Conservation (phyloP, 2,888 invertebrate species). For the Netelia melanura region DNA sequence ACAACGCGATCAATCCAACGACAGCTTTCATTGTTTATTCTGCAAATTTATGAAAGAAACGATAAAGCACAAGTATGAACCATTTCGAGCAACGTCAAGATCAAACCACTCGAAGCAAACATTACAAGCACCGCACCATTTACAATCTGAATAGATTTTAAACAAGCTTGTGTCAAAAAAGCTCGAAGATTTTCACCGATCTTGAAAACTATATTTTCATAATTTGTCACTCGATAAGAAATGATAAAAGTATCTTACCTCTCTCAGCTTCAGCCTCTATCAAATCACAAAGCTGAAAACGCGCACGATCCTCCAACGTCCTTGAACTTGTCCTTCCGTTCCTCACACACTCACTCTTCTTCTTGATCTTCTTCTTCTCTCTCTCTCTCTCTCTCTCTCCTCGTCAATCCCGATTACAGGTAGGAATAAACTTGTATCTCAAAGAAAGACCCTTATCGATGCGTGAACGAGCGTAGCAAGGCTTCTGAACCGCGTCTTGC, state of each 20-base stretch:
- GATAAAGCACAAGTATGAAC: conserved; percentile 15
- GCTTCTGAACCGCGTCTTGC: conserved; percentile 83
- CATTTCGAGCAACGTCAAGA: background rate
- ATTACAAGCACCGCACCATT: too few relatives aligned
- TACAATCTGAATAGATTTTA: too few relatives aligned
- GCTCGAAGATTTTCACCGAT: background rate
- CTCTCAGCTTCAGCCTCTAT: conserved; percentile 10
- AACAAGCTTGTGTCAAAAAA: background rate
- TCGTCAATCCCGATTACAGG: conserved; percentile 8
- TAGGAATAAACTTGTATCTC: conserved; percentile 8
- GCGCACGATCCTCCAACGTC: conserved; percentile 48
- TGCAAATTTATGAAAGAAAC: conserved; percentile 30
- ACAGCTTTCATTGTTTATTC: conserved; percentile 77
- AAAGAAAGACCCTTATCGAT: conserved; percentile 70
- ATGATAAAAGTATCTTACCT: conserved; percentile 49
- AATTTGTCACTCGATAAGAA: background rate
- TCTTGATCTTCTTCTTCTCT: background rate
- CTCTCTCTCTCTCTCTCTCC: conserved; percentile 3
- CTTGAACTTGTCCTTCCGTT: conserved; percentile 46
- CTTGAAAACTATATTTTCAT: conserved; percentile 4
- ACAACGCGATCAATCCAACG: conserved; percentile 73
- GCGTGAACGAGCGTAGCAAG: conserved; percentile 81
- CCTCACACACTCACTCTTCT: conserved; percentile 49
- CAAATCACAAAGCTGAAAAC: conserved; percentile 28
- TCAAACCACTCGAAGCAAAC: background rate